Percentiles rank a stretch among this genome's conserved stretches.
These are phyloP conservation scores for Cerceris rybyensis DNA, from an alignment of 2,888 invertebrate genomes.

Conservation along the genomic window DNA sequence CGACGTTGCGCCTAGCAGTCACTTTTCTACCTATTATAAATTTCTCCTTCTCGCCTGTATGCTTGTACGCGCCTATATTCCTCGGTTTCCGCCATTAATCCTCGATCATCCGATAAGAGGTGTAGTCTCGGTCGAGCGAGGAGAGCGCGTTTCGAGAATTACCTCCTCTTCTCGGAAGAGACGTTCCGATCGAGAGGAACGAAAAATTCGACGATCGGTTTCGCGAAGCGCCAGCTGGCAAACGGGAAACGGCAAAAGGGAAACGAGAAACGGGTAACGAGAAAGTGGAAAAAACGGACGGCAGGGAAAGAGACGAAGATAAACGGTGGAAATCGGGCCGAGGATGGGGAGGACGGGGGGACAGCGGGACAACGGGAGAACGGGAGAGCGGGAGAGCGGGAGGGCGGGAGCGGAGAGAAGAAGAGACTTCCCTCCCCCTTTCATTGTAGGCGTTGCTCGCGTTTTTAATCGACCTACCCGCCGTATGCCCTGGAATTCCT, in stretches of 20 bases:
- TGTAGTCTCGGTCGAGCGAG: no score
- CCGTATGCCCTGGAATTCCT: conserved; percentile 75
- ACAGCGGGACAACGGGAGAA: conserved; percentile 6
- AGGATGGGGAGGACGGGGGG: background rate
- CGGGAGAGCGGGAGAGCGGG: conserved; percentile 8
- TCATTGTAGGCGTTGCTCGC: conserved; percentile 66
- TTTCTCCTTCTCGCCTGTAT: conserved; percentile 13
- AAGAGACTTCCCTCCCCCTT: conserved; percentile 47
- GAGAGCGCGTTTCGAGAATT: no score
- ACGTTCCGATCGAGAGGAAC: no score
- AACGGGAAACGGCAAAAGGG: no score
- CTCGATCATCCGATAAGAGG: no score
- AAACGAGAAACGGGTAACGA: conserved; percentile 25
- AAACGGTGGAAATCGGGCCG: conserved; percentile 12
- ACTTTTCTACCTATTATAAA: conserved; percentile 8
- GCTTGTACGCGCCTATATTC: background rate
- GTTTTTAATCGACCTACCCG: conserved; percentile 74
- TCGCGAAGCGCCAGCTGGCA: no score
- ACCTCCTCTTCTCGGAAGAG: no score
- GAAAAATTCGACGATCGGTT: no score
- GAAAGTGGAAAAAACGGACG: conserved; percentile 32
- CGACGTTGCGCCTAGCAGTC: conserved; percentile 22
- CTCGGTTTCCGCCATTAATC: no score
- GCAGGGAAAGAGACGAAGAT: conserved; percentile 31
- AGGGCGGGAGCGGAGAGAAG: conserved; percentile 25